A percentile compares a stretch with the other conserved stretches of the same genome.
These are phyloP conservation scores for Diarsia brunnea DNA, from an alignment of 2,888 invertebrate genomes.

Conservation along the genomic window DNA sequence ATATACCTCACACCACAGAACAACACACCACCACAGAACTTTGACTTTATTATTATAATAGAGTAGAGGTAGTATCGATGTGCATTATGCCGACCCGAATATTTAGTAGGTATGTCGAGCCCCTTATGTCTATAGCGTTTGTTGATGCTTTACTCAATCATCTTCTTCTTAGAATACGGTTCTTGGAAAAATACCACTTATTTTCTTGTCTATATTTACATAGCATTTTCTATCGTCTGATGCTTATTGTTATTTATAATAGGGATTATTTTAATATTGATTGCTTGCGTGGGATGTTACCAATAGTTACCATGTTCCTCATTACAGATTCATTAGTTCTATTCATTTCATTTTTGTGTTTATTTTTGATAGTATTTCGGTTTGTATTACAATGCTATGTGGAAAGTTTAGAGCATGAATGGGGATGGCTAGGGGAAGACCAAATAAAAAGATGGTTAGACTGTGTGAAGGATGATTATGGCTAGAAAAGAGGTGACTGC, in stretches of 20 bases:
- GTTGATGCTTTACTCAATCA: constrained; percentile 4
- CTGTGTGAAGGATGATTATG: no score
- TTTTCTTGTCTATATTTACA: constrained; percentile 17
- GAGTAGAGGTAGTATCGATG: not conserved
- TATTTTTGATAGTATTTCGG: not conserved
- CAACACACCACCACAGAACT: no score
- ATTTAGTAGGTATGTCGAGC: not conserved
- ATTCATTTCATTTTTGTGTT: not conserved
- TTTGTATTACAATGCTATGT: not conserved
- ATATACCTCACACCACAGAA: no score
- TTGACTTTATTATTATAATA: no score
- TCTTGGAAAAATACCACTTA: constrained; percentile 1
- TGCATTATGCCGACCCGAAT: not conserved
- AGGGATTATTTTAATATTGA: not conserved
- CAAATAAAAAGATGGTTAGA: not conserved
- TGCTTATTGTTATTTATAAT: not conserved
- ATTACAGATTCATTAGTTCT: not conserved
- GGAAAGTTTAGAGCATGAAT: not conserved
- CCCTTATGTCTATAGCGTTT: constrained; percentile 10
- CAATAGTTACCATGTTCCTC: not conserved
- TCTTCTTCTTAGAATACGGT: not conserved
- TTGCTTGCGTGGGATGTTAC: not conserved
- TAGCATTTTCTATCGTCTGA: not conserved
- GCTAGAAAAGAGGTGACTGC: not conserved
- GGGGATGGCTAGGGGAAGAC: not conserved